Conservation (phyloP, 2,797 vertebrate species). For the Acropternis orthonyx region DNA sequence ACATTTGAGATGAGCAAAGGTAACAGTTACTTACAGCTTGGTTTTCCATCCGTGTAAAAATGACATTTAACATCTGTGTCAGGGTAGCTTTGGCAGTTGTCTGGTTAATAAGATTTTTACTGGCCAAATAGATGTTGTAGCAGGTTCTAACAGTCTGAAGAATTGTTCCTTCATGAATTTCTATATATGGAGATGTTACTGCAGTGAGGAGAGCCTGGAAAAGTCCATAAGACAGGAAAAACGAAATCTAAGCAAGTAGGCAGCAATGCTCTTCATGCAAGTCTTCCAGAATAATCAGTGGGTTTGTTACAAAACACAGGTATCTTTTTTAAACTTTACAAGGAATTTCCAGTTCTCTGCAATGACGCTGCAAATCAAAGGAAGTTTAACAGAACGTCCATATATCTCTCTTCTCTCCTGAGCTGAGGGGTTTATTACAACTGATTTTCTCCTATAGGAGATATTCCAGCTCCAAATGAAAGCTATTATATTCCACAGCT, state of each 20-base stretch:
- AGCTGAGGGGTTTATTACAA: background rate
- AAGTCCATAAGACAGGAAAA: background rate
- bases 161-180: conserved; percentile 95
- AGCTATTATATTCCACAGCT: background rate
- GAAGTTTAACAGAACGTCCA: background rate
- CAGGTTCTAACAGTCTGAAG: conserved; percentile 96
- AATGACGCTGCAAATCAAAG: background rate
- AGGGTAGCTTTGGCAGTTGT: conserved; percentile 97
- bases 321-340: background rate
- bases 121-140: conserved; percentile 98
- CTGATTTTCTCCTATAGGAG: background rate
- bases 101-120: conserved; percentile 99
- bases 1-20: background rate
- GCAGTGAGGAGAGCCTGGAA: conserved; percentile 92
- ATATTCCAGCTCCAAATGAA: background rate
- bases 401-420: background rate
- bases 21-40: conserved; percentile 86
- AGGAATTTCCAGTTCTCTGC: background rate
- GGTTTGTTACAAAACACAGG: background rate
- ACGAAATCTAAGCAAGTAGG: background rate
- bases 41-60: conserved; percentile 97
- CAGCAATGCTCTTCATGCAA: background rate
- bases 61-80: conserved; percentile 98
- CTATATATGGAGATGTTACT: conserved; percentile 94
- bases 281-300: background rate